Conservation (phyloP, 2,113 vertebrate species). For the Cyprinodon brontotheroides region DNA sequence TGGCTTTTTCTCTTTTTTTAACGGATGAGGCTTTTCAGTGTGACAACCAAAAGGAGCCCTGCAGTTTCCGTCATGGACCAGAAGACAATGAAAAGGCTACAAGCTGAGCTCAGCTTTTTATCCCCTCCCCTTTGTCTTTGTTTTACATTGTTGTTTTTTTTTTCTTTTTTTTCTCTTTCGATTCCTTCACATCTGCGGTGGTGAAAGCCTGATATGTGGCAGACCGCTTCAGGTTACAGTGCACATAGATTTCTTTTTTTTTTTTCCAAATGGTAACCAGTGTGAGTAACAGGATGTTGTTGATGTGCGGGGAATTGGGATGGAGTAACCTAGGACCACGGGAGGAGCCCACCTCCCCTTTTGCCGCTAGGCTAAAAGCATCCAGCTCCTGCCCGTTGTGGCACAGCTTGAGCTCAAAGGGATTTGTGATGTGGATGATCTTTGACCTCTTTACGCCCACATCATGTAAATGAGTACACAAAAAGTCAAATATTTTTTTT, state of each 20-base stretch:
- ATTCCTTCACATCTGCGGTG: constrained; percentile 38
- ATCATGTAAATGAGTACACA: constrained; percentile 82
- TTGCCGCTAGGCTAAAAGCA: constrained; percentile 75
- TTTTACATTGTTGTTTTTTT: constrained; percentile 65
- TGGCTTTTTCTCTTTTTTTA: constrained; percentile 25
- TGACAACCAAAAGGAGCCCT: constrained; percentile 63
- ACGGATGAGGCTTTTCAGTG: constrained; percentile 61
- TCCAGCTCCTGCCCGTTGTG: constrained; percentile 75
- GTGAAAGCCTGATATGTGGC: constrained; percentile 76
- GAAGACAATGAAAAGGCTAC: constrained; percentile 58
- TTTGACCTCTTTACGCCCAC: constrained; percentile 81
- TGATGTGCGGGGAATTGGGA: constrained; percentile 50
- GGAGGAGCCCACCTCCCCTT: constrained; percentile 67
- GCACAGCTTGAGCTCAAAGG: constrained; percentile 71
- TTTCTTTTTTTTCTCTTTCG: constrained; percentile 60
- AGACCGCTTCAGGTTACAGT: constrained; percentile 76
- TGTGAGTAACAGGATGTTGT: constrained; percentile 47
- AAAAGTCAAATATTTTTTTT: constrained; percentile 68
- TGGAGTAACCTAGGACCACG: constrained; percentile 38
- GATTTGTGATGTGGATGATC: constrained; percentile 85
- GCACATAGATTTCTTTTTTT: constrained; percentile 52
- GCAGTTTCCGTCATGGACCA: constrained; percentile 45
- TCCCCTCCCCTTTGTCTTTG: constrained; percentile 46
- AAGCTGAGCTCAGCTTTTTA: constrained; percentile 32
- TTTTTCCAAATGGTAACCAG: constrained; percentile 73